phyloP scores from a whole-genome alignment of 2,113 vertebrate genomes.

The Colinus virginianus region DNA sequence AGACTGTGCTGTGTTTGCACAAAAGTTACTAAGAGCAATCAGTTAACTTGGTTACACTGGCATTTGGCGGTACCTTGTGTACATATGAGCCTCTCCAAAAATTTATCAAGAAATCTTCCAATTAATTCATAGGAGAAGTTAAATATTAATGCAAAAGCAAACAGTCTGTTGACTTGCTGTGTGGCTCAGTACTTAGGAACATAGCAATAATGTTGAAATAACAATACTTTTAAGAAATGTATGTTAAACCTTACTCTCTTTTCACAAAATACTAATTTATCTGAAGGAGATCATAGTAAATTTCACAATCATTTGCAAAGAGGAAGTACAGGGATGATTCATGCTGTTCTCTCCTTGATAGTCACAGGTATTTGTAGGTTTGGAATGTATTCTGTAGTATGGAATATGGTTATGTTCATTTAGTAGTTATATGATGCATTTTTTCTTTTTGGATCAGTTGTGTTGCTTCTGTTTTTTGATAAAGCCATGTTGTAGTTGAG shows the following conservation, averaged over 20 bases:
- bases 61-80: conserved; percentile 23
- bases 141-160: conserved; percentile 68
- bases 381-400: not conserved
- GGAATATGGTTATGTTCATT: not conserved
- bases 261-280: not conserved
- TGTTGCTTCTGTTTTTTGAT: not conserved
- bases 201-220: not conserved
- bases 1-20: conserved; percentile 17
- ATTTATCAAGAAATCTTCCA: conserved; percentile 59
- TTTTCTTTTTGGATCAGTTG: not conserved
- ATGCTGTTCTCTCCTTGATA: not conserved
- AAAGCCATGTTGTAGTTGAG: not conserved
- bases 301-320: not conserved
- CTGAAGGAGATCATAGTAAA: not conserved
- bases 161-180: conserved; percentile 52
- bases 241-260: not conserved
- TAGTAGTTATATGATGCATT: not conserved
- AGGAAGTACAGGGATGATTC: not conserved
- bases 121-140: conserved; percentile 52
- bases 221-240: not conserved
- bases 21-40: conserved; percentile 50
- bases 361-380: not conserved
- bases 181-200: not conserved
- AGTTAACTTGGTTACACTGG: conserved; percentile 38
- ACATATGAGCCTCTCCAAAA: conserved; percentile 44